A percentile compares a stretch with the other conserved stretches of the same genome.
phyloP scores from a whole-genome alignment of 2,888 invertebrate species.

The Lasius fuliginosus region DNA sequence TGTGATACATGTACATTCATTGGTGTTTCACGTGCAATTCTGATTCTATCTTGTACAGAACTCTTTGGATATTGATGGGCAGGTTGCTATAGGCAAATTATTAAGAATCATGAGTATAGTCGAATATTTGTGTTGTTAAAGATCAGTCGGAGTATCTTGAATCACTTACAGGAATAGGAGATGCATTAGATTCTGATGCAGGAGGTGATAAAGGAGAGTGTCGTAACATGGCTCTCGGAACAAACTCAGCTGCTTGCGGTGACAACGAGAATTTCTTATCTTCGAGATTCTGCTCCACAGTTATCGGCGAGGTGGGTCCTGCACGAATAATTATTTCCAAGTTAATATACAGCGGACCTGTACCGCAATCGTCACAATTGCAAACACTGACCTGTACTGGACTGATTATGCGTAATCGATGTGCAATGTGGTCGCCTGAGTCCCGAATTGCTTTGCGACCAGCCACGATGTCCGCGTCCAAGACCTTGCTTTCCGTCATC shows the following conservation, averaged over 20 bases:
- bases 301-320: neutral
- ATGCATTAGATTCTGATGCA: neutral
- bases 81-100: conserved; percentile 15
- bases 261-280: conserved; percentile 79
- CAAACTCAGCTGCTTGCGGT: conserved; percentile 81
- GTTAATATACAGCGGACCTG: neutral
- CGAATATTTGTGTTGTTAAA: no score
- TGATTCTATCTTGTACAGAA: conserved; percentile 81
- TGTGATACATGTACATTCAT: conserved; percentile 26
- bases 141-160: neutral
- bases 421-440: conserved; percentile 77
- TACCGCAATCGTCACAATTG: conserved; percentile 45
- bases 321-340: neutral
- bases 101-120: conserved; percentile 25
- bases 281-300: conserved; percentile 18
- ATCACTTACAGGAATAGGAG: neutral
- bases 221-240: conserved; percentile 74
- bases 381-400: conserved; percentile 58
- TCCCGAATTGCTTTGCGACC: conserved; percentile 64
- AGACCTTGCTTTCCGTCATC: conserved; percentile 57
- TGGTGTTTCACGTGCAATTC: conserved; percentile 71
- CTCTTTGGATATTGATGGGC: conserved; percentile 48
- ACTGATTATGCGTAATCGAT: conserved; percentile 43
- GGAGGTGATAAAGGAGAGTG: neutral
- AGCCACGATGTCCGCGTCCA: conserved; percentile 75